Evolutionary conservation across 2,888 invertebrate species (phyloP), one percentile per base, ranked within the genome.

Genomic region (Eilema caniola): DNA sequence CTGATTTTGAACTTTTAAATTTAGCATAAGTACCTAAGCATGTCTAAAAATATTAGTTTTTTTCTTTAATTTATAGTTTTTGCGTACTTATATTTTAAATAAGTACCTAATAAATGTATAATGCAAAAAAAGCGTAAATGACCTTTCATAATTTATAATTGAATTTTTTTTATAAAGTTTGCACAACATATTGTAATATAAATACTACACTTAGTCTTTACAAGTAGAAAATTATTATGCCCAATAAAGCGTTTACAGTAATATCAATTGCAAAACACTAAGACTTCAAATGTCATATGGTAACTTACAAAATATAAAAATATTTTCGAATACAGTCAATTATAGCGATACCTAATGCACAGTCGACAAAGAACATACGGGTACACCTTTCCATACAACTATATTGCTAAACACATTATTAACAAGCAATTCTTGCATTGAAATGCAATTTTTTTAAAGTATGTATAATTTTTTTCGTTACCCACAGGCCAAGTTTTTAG

Each of bases 221-320:
- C n/a, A 53, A 53, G 53, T 53, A 47, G n/a, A 16, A 53, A 8
- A 53, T 2, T 53, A 53, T 53, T 53, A 53, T 53, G 53, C 53
- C 8, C n/a, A 53, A 53, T 53, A 8, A 53, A 53, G n/a, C 53
- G 3, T 53, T 53, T 8, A 20, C n/a, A n/a, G 53, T n/a, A 53
- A 53, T 53, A 53, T 53, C 53, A 53, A 53, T 53, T 2, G 33
- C 12, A 37, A 37, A 37, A 37, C 11, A 37, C 33, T 37, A 12
- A 37, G 12, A 37, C 33, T 53, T n/a, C n/a, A 53, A n/a, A 53
- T 53, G 53, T 53, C n/a, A 53, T 7, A 47, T n/a, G 53, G 53
- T 53, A 53, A 53, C 53, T 53, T n/a, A 53, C 53, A 53, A 53
- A 53, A 47, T 47, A 47, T 47, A 47, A 20, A 47, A 47, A 47